Evolutionary conservation across 2,797 vertebrate species (phyloP).

Genomic region (Fundulus diaphanus): DNA sequence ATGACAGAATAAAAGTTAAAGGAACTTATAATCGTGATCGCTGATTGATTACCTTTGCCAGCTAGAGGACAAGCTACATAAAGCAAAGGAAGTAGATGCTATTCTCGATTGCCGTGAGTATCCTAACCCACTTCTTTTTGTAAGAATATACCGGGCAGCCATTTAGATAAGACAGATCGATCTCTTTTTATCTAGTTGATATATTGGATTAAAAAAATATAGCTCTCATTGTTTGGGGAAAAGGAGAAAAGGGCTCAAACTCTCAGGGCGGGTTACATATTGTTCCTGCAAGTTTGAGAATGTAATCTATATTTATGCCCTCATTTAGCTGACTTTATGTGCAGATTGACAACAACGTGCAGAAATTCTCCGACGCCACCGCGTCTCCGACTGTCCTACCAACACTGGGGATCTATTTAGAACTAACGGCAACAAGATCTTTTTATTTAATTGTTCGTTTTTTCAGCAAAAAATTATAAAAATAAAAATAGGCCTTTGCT

Average conservation of each 20-base stretch:
- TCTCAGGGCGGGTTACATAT: constrained; percentile 57
- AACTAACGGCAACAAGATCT: too few species aligned
- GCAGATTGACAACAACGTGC: not conserved
- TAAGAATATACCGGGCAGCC: not conserved
- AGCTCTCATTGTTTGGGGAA: constrained; percentile 46
- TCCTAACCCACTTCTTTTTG: not conserved
- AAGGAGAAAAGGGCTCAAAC: constrained; percentile 50
- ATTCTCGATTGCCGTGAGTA: not conserved
- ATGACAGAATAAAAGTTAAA: not conserved
- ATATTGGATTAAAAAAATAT: constrained; percentile 4
- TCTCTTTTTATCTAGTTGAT: constrained; percentile 29
- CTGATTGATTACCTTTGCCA: not conserved
- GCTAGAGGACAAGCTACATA: not conserved
- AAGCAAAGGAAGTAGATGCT: not conserved
- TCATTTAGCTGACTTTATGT: constrained; percentile 73
- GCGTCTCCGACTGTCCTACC: too few species aligned
- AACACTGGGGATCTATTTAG: too few species aligned
- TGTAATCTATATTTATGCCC: constrained; percentile 77
- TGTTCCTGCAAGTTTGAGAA: constrained; percentile 53
- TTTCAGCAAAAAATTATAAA: too few species aligned
- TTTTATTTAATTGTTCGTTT: too few species aligned
- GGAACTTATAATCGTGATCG: not conserved
- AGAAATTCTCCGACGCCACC: too few species aligned
- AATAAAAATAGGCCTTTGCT: too few species aligned
- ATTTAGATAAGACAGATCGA: constrained; percentile 41